Percentiles rank a stretch among this genome's conserved stretches.
Evolutionary conservation across 2,888 invertebrate genomes (phyloP).

Genomic region (Embidobia sp.): DNA sequence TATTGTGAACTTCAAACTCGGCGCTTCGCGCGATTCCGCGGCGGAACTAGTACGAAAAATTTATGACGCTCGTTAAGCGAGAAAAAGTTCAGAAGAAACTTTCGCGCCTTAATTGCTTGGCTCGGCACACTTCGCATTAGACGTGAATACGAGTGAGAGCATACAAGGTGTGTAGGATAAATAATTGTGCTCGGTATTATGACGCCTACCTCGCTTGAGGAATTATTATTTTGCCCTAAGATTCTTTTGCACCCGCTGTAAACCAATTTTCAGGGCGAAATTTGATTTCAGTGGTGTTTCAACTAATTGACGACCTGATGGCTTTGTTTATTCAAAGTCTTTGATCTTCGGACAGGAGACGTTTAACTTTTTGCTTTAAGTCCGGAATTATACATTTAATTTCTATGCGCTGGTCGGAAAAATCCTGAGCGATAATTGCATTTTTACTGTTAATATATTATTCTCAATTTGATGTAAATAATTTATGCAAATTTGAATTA

Average conservation of each 20-base stretch:
- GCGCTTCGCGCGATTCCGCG: conserved; percentile 53
- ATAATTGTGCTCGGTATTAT: conserved; percentile 59
- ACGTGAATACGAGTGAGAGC: conserved; percentile 56
- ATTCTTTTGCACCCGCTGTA: conserved; percentile 2
- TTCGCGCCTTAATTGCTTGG: conserved; percentile 65
- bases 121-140: conserved; percentile 61
- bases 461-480: too few relatives aligned
- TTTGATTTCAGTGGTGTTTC: conserved; percentile 8
- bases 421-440: too few relatives aligned
- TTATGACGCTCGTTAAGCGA: conserved; percentile 65
- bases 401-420: too few relatives aligned
- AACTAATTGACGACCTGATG: conserved; percentile 1
- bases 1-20: conserved; percentile 46
- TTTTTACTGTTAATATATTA: too few relatives aligned
- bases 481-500: too few relatives aligned
- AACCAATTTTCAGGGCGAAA: conserved; percentile 25
- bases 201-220: conserved; percentile 49
- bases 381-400: too few relatives aligned
- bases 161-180: conserved; percentile 61
- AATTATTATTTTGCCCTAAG: conserved; percentile 57
- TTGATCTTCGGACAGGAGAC: too few relatives aligned
- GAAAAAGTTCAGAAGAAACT: conserved; percentile 64
- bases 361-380: too few relatives aligned
- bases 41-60: conserved; percentile 55
- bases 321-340: neutral